A percentile compares a stretch with the other conserved stretches of the same genome.
Evolutionary conservation across 2,797 vertebrate genomes (phyloP).

Genomic region (Clarias laeviceps): DNA sequence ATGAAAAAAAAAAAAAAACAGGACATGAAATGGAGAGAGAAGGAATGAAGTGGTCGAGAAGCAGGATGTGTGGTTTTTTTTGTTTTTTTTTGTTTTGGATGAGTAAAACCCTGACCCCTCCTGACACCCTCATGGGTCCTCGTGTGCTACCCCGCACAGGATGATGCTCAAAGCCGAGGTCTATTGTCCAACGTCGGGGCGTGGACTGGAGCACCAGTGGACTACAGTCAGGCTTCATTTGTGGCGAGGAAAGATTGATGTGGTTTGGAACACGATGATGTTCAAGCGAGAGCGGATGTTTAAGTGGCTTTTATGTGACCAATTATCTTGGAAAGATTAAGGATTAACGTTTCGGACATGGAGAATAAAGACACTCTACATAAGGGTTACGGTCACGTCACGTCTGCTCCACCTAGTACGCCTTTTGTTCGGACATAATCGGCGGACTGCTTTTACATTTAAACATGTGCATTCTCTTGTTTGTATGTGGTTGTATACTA

Average conservation of each 20-base stretch:
- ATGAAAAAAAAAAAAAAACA: conserved; percentile 14
- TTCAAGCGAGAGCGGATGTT: not conserved
- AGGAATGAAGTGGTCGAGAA: conserved; percentile 17
- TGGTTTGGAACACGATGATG: not conserved
- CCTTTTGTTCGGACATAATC: conserved; percentile 38
- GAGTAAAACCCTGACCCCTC: conserved; percentile 56
- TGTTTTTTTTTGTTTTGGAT: not conserved
- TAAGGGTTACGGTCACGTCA: conserved; percentile 3
- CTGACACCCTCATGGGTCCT: conserved; percentile 21
- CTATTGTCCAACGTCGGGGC: conserved; percentile 54
- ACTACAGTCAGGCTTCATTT: conserved; percentile 4
- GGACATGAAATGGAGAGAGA: conserved; percentile 31
- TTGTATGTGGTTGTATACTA: not conserved
- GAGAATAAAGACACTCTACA: conserved; percentile 3
- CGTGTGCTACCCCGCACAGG: conserved; percentile 38
- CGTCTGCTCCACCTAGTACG: conserved; percentile 31
- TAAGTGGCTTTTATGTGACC: not conserved
- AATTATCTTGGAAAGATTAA: not conserved
- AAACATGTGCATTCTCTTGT: conserved; percentile 16
- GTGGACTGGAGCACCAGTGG: conserved; percentile 21
- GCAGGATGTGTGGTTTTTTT: conserved; percentile 44
- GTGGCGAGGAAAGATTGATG: conserved; percentile 26
- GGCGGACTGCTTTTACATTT: conserved; percentile 30
- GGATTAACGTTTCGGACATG: conserved; percentile 6
- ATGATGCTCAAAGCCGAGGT: conserved; percentile 54